Conservation (phyloP, 2,113 vertebrate genomes). For the Thamnaconus septentrionalis region DNA sequence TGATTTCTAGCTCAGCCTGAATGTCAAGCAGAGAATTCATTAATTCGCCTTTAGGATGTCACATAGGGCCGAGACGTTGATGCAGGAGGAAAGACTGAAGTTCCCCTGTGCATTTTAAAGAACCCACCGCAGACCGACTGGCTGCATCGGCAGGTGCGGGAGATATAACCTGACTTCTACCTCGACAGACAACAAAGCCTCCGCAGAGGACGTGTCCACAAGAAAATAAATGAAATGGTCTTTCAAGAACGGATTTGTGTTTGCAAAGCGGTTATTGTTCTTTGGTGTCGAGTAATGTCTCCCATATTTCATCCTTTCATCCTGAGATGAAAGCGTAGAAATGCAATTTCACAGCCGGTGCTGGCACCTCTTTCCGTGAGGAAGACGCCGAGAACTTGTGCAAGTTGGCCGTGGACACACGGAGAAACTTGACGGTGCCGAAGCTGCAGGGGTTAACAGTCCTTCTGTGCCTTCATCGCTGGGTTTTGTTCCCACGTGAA, state of each 20-base stretch:
- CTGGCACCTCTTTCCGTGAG: slow-evolving; percentile 8
- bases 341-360: slow-evolving; percentile 43
- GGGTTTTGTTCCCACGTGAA: no score
- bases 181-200: slow-evolving; percentile 31
- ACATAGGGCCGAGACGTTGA: slow-evolving; percentile 1
- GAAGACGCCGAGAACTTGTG: slow-evolving; percentile 27
- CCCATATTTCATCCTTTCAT: slow-evolving; percentile 56
- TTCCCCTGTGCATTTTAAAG: neutral
- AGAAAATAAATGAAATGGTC: slow-evolving; percentile 25
- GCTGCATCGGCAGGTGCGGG: slow-evolving; percentile 11
- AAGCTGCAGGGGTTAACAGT: neutral
- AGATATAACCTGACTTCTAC: slow-evolving; percentile 14
- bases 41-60: slow-evolving; percentile 1
- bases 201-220: slow-evolving; percentile 1
- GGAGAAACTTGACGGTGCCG: slow-evolving; percentile 23
- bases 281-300: slow-evolving; percentile 52
- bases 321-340: slow-evolving; percentile 55
- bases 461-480: no score
- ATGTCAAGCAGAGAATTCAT: neutral
- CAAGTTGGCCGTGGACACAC: slow-evolving; percentile 12
- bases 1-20: neutral
- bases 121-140: neutral
- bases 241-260: slow-evolving; percentile 55
- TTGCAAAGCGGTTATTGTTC: slow-evolving; percentile 45
- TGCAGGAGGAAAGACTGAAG: slow-evolving; percentile 7